A percentile compares a stretch with the other conserved stretches of the same genome.
Conservation (phyloP, 2,113 vertebrate genomes). For the Tragelaphus scriptus region DNA sequence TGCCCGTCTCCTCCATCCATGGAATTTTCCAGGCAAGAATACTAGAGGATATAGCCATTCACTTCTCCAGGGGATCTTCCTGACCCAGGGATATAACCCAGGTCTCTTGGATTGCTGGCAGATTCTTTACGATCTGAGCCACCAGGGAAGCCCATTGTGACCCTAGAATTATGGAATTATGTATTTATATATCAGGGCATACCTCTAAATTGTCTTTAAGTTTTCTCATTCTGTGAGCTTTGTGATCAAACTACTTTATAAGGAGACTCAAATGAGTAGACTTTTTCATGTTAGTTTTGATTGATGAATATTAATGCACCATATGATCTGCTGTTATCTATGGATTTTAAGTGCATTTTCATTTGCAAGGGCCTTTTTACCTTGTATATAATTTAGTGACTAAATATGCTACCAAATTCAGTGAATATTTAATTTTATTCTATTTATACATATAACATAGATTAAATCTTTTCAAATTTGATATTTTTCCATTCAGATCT, state of each 20-base stretch:
- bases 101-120: neutral
- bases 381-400: neutral
- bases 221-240: neutral
- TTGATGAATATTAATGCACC: neutral
- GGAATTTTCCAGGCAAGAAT: neutral
- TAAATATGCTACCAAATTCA: neutral
- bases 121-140: neutral
- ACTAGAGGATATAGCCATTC: neutral
- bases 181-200: neutral
- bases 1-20: neutral
- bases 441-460: neutral
- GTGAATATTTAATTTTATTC: neutral
- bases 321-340: neutral
- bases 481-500: neutral
- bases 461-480: neutral
- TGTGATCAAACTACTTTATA: neutral
- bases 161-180: neutral
- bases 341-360: neutral
- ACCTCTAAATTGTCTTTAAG: neutral
- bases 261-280: neutral
- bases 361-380: neutral
- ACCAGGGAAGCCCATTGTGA: neutral
- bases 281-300: neutral
- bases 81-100: neutral
- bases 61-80: neutral